Evolutionary conservation across 2,797 vertebrate species (phyloP).

Genomic region (Megaceryle alcyon): DNA sequence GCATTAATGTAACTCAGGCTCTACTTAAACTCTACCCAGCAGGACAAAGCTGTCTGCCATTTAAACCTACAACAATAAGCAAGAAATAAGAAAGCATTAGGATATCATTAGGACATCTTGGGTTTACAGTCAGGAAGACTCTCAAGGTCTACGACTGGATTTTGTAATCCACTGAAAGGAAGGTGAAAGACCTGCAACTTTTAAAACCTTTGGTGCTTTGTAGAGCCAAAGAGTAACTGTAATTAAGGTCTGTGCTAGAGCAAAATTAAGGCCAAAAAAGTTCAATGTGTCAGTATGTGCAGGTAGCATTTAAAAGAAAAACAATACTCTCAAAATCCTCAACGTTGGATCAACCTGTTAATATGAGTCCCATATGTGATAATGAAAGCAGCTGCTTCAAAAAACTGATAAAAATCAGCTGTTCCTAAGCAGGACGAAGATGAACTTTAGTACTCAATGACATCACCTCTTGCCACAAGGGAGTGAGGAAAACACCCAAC

Average conservation of each 20-base stretch:
- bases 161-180: not conserved
- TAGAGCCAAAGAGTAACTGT: not conserved
- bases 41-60: not conserved
- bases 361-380: not conserved
- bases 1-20: not conserved
- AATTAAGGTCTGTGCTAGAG: not conserved
- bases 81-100: not conserved
- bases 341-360: not conserved
- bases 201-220: not conserved
- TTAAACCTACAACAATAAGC: not conserved
- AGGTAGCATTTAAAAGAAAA: not conserved
- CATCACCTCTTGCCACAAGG: not conserved
- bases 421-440: not conserved
- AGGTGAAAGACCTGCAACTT: not conserved
- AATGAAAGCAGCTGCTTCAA: not conserved
- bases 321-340: not conserved
- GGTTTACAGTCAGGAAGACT: not conserved
- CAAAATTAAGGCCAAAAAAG: not conserved
- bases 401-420: not conserved
- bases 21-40: not conserved
- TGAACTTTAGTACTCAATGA: not conserved
- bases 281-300: accelerated
- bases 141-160: not conserved
- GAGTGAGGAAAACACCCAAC: not conserved
- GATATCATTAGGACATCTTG: not conserved